phyloP scores from a whole-genome alignment of 2,797 vertebrate genomes.

The Pangasius krempfi region DNA sequence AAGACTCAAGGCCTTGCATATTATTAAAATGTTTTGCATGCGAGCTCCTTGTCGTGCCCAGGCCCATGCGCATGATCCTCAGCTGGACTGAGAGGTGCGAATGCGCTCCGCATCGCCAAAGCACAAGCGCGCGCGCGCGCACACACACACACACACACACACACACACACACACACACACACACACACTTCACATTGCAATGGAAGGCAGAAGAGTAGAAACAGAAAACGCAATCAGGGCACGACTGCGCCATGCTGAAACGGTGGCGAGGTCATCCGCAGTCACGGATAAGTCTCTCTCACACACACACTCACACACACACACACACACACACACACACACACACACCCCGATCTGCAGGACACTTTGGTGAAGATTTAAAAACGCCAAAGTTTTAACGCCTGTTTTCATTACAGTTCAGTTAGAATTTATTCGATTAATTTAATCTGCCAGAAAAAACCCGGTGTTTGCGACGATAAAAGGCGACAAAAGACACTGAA shows the following conservation, averaged over 20 bases:
- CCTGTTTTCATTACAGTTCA: neutral
- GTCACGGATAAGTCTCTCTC: neutral
- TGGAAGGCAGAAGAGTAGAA: neutral
- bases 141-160: constrained; percentile 1
- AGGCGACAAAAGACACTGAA: neutral
- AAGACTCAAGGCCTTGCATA: neutral
- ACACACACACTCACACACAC: neutral
- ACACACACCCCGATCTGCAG: neutral
- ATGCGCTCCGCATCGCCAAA: constrained; percentile 6
- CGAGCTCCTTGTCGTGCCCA: neutral
- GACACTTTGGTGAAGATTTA: neutral
- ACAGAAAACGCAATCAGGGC: neutral
- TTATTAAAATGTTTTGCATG: neutral
- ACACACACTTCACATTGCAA: neutral
- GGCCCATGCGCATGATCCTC: neutral
- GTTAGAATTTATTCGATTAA: neutral
- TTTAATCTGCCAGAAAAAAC: neutral
- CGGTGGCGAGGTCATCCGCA: neutral
- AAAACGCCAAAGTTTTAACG: neutral
- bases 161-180: constrained; percentile 10
- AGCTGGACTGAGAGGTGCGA: constrained; percentile 6
- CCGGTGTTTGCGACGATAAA: neutral
- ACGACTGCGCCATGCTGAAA: neutral
- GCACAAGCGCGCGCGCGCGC: neutral
- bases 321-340: neutral